Percentiles rank a stretch among this genome's conserved stretches.
phyloP scores from a whole-genome alignment of 2,888 invertebrate genomes.

The Odontocolon sp. region DNA sequence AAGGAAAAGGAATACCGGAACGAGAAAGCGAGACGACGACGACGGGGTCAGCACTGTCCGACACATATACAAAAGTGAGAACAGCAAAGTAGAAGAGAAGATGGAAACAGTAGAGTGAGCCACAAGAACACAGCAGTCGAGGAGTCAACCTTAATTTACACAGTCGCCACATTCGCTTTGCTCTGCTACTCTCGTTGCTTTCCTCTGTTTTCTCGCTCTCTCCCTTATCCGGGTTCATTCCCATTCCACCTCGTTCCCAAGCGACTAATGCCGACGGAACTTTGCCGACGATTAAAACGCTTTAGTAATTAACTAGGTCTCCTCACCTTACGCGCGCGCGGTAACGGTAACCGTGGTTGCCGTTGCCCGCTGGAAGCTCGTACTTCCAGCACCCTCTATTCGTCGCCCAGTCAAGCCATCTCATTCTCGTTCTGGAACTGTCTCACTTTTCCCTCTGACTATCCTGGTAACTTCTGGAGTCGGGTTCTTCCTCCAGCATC shows the following conservation, averaged over 20 bases:
- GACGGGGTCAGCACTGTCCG: background rate
- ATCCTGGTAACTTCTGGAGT: slow-evolving; percentile 36
- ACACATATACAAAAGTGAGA: slow-evolving; percentile 22
- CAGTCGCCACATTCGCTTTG: slow-evolving; percentile 70
- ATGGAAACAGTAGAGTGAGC: slow-evolving; percentile 30
- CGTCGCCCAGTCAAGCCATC: too few species aligned
- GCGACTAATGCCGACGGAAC: slow-evolving; percentile 75
- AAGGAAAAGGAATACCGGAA: slow-evolving; percentile 4
- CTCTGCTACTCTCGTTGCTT: slow-evolving; percentile 18
- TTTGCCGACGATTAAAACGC: slow-evolving; percentile 81
- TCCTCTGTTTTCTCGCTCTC: background rate
- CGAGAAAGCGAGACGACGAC: slow-evolving; percentile 37
- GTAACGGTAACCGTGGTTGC: slow-evolving; percentile 75
- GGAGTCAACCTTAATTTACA: slow-evolving; percentile 78
- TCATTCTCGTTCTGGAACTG: too few species aligned
- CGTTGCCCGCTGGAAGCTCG: background rate
- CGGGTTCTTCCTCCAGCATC: slow-evolving; percentile 39
- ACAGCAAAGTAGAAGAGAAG: slow-evolving; percentile 26
- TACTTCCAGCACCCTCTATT: background rate
- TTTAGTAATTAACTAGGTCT: slow-evolving; percentile 81
- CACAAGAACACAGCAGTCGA: slow-evolving; percentile 39
- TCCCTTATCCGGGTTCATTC: background rate
- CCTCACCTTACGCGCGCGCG: slow-evolving; percentile 74
- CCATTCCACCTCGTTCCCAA: slow-evolving; percentile 58
- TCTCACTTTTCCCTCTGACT: background rate